These are phyloP conservation scores for Drosophila nikananu DNA, from an alignment of 1,140 invertebrate genomes.

Conservation along the genomic window DNA sequence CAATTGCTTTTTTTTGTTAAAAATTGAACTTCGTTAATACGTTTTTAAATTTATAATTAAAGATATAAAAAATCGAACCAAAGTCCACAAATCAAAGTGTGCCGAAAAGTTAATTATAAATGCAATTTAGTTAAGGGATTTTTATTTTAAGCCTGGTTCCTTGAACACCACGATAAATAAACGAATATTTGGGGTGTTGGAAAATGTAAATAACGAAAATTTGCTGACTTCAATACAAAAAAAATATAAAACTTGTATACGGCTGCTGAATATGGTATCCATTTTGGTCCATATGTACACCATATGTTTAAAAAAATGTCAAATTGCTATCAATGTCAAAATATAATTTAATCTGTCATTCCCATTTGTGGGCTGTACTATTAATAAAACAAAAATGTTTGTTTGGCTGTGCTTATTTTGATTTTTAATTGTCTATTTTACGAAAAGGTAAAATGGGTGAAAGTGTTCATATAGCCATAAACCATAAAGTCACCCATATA, in stretches of 20 bases:
- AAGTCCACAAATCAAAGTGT: not conserved
- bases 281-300: too few relatives aligned
- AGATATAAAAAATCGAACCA: not conserved
- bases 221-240: not conserved
- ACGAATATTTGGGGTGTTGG: not conserved
- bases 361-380: too few relatives aligned
- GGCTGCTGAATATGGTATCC: too few relatives aligned
- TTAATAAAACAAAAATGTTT: too few relatives aligned
- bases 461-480: too few relatives aligned
- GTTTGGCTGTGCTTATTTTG: too few relatives aligned
- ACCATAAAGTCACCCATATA: too few relatives aligned
- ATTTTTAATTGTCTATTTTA: too few relatives aligned
- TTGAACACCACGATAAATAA: not conserved
- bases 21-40: not conserved
- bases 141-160: not conserved
- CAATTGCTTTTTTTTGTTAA: not conserved
- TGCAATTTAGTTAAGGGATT: not conserved
- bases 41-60: constrained; percentile 3
- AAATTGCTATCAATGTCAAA: too few relatives aligned
- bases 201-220: not conserved
- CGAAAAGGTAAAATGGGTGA: too few relatives aligned
- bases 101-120: not conserved
- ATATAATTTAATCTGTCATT: too few relatives aligned
- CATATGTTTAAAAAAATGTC: too few relatives aligned
- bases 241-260: not conserved